Evolutionary conservation across 2,113 vertebrate genomes (phyloP).

Genomic region (Heliornis fulica): DNA sequence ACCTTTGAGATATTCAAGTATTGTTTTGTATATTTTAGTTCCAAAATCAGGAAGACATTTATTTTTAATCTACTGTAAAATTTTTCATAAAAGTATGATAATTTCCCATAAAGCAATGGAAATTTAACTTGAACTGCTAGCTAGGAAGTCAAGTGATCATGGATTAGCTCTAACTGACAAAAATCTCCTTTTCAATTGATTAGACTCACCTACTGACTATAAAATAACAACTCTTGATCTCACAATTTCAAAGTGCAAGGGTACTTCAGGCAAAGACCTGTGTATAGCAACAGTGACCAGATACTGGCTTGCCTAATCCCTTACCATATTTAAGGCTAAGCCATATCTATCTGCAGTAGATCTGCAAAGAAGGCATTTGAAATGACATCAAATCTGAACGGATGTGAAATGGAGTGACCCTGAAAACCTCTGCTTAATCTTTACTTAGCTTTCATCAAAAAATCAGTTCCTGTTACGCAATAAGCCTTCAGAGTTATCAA

Average conservation of each 20-base stretch:
- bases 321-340: conserved; percentile 27
- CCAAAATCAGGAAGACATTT: neutral
- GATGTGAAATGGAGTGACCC: conserved; percentile 33
- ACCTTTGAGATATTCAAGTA: neutral
- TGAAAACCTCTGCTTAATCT: conserved; percentile 65
- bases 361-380: conserved; percentile 36
- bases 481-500: conserved; percentile 20
- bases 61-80: neutral
- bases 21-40: neutral
- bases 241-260: neutral
- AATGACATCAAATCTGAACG: conserved; percentile 43
- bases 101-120: neutral
- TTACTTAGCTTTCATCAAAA: conserved; percentile 41
- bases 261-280: neutral
- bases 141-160: neutral
- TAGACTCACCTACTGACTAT: neutral
- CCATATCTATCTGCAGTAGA: neutral
- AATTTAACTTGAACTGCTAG: neutral
- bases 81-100: neutral
- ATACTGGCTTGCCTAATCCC: conserved; percentile 14
- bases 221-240: neutral
- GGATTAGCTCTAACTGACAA: neutral
- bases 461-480: conserved; percentile 56
- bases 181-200: neutral
- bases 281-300: neutral